Percentiles rank a stretch among this genome's conserved stretches.
Conservation (phyloP, 1,140 invertebrate species). For the Eumeta japonica region DNA sequence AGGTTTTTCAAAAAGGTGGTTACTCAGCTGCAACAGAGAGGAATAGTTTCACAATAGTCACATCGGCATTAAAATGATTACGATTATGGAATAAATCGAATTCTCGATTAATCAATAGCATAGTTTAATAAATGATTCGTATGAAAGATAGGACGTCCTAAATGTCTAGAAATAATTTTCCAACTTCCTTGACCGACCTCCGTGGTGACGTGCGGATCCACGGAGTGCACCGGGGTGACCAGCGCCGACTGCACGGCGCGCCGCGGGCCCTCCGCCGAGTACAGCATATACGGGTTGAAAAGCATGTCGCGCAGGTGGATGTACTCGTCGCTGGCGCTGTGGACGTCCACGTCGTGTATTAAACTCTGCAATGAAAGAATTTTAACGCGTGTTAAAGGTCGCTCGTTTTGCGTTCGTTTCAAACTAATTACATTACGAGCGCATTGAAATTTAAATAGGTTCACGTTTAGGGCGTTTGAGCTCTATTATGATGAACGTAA, state of each 20-base stretch:
- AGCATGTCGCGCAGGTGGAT: slow-evolving; percentile 76
- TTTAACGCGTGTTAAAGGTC: not conserved
- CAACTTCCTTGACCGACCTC: no score
- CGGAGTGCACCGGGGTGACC: slow-evolving; percentile 65
- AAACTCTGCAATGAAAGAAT: slow-evolving; percentile 42
- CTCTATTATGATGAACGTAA: not conserved
- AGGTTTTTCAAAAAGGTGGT: slow-evolving; percentile 71
- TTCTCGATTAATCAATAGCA: no score
- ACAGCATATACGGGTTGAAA: slow-evolving; percentile 81
- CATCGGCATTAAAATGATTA: not conserved
- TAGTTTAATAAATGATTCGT: no score
- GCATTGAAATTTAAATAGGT: not conserved
- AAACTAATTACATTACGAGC: not conserved
- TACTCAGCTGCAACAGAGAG: slow-evolving; percentile 62
- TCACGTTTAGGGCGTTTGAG: no score
- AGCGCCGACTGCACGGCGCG: slow-evolving; percentile 63
- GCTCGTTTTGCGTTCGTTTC: no score
- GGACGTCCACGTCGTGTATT: slow-evolving; percentile 64
- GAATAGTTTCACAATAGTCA: not conserved
- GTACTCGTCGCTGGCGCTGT: slow-evolving; percentile 63
- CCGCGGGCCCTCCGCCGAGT: slow-evolving; percentile 61
- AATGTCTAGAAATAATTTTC: no score
- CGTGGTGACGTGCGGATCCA: slow-evolving; percentile 67
- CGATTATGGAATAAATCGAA: not conserved
- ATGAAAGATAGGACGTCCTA: no score